Percentiles rank a stretch among this genome's conserved stretches.
These are phyloP conservation scores for Eptatretus burgeri DNA, from an alignment of 2,113 vertebrate genomes.

Conservation along the genomic window DNA sequence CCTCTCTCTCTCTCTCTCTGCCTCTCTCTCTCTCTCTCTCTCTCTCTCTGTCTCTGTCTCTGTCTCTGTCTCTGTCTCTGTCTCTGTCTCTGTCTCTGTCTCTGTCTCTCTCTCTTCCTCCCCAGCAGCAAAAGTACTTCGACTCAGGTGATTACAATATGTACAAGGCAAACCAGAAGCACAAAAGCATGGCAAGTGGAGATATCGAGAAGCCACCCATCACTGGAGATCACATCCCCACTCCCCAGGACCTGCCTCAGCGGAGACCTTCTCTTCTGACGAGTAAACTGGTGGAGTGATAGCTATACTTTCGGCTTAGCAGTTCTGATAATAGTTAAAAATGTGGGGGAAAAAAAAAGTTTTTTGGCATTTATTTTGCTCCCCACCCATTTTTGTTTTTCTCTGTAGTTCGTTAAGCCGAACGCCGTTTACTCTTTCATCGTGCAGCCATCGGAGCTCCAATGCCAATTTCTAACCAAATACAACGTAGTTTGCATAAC, in stretches of 20 bases:
- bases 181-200: constrained; percentile 51
- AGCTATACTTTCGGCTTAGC: too few relatives aligned
- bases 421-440: constrained; percentile 17
- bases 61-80: background rate
- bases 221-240: constrained; percentile 94
- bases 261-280: constrained; percentile 92
- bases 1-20: background rate
- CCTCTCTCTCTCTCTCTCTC: background rate
- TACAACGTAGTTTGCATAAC: too few relatives aligned
- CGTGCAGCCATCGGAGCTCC: too few relatives aligned
- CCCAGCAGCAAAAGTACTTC: constrained; percentile 82
- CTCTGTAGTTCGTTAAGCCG: constrained; percentile 20
- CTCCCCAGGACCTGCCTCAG: constrained; percentile 88
- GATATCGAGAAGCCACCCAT: constrained; percentile 80
- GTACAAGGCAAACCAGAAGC: constrained; percentile 96
- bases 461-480: too few relatives aligned
- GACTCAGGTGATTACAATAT: constrained; percentile 99
- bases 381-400: constrained; percentile 23
- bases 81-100: background rate
- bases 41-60: background rate
- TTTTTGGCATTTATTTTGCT: constrained; percentile 30
- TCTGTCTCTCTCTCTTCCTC: background rate
- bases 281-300: constrained; percentile 91
- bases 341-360: constrained; percentile 21
- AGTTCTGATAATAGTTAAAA: constrained; percentile 13